These are phyloP conservation scores for Eutolmus rufibarbis DNA, from an alignment of 2,888 invertebrate species.

Conservation along the genomic window DNA sequence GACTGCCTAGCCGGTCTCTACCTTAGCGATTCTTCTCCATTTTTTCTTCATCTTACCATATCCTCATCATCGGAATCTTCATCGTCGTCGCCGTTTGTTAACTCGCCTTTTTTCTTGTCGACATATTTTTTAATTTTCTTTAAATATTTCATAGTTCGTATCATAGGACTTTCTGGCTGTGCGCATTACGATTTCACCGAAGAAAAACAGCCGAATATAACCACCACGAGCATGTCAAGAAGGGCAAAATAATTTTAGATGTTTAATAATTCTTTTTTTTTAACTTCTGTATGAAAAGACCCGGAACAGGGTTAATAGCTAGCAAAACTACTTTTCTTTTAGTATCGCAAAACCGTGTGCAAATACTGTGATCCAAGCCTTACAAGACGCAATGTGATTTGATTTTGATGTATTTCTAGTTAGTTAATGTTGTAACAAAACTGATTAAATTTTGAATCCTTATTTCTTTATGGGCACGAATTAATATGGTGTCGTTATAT, in stretches of 20 bases:
- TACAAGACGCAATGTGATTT: background rate
- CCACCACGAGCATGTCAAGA: background rate
- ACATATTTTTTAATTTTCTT: slow-evolving; percentile 62
- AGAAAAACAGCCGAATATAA: no score
- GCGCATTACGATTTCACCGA: background rate
- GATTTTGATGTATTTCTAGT: background rate
- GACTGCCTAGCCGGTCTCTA: background rate
- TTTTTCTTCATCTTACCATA: slow-evolving; percentile 68
- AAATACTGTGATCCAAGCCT: background rate
- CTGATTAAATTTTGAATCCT: no score
- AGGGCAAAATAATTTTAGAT: background rate
- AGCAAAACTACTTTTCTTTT: background rate
- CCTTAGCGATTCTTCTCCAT: background rate
- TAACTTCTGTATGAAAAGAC: background rate
- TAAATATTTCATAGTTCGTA: slow-evolving; percentile 62
- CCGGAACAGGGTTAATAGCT: background rate
- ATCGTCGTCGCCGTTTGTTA: slow-evolving; percentile 51
- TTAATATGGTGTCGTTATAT: background rate
- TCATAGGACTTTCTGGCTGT: slow-evolving; percentile 61
- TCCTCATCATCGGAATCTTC: slow-evolving; percentile 74
- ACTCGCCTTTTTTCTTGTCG: slow-evolving; percentile 59
- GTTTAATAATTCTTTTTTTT: background rate
- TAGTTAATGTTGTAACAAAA: background rate
- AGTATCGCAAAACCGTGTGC: background rate
- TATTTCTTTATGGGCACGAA: background rate